Percentiles rank a stretch among this genome's conserved stretches.
Conservation (phyloP, 2,888 invertebrate genomes). For the Plebejus argus region DNA sequence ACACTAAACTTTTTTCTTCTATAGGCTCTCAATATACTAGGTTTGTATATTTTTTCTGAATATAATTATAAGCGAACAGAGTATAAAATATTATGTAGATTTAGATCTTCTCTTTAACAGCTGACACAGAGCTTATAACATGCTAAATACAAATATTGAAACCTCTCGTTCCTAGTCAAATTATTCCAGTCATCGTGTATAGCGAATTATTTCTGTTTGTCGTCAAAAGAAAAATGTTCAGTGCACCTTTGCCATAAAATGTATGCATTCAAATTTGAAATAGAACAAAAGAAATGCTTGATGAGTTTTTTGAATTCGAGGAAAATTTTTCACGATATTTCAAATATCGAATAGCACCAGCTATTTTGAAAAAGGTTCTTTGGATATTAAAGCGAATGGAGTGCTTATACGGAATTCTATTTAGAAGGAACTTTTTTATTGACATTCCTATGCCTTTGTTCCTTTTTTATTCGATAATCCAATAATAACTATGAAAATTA, state of each 20-base stretch:
- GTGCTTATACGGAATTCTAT: conserved; percentile 46
- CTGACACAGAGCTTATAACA: no score
- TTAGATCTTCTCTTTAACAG: no score
- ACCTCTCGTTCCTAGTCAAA: no score
- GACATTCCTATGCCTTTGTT: conserved; percentile 38
- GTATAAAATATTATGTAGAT: no score
- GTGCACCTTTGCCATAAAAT: not conserved
- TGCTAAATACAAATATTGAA: no score
- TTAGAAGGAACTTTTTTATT: conserved; percentile 44
- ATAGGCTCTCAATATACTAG: no score
- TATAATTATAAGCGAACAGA: no score
- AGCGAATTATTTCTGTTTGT: no score
- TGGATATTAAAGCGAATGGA: conserved; percentile 41
- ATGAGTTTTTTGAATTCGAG: not conserved
- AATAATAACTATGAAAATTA: conserved; percentile 14
- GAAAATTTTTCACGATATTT: conserved; percentile 47
- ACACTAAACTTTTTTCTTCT: no score
- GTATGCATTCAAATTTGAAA: not conserved
- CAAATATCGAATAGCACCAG: conserved; percentile 59
- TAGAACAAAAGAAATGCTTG: not conserved
- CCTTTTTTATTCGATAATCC: conserved; percentile 18
- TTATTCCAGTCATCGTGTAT: no score
- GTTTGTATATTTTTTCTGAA: no score
- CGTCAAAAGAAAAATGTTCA: no score
- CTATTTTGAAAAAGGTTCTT: conserved; percentile 52